Evolutionary conservation across 2,797 vertebrate species (phyloP), one percentile per base, ranked within the genome.

Genomic region (Parambassis ranga): DNA sequence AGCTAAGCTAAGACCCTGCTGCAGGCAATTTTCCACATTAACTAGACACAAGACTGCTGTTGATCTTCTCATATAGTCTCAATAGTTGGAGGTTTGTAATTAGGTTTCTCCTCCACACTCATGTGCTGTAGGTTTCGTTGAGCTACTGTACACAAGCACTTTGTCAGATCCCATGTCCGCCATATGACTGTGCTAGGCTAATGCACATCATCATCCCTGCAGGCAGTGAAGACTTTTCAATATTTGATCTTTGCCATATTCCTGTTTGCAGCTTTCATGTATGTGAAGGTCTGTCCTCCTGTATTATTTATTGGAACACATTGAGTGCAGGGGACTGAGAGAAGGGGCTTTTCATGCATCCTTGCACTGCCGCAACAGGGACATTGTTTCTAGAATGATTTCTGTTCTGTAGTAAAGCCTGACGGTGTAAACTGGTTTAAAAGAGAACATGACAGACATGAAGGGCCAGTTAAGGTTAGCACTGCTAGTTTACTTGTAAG

Each of bases 251-350:
- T 27, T 61, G 49, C 38, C 7, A 65, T 81, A 74, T 73, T 79
- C 63, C 75, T 32, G 43, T 81, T 74, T 68, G 48, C 65, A 80
- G 71, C 65, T 51, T 81, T 65, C 77, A 80, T 86, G 83, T 84
- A 77, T 82, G 74, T 81, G 63, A 44, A 69, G 65, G 69, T 71
- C 72, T 83, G 67, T 76, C 73, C 19, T 79, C 24, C 33, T 89
- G 57, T 65, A 85, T 90, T 83, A 89, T 88, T 90, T 47, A 90
- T 74, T 16, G 15, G 35, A 76, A 64, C 61, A 70, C 61, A n/a
- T 81, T 71, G 48, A 43, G 74, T 48, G 65, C 58, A 62, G 62
- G 71, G 50, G 44, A 32, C 47, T 43, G 64, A 71, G 65, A 77
- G 65, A 70, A 69, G 62, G 26, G 49, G 49, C 32, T 71, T 53